Evolutionary conservation across 2,113 vertebrate species (phyloP).

Genomic region (Clarias batrachus): DNA sequence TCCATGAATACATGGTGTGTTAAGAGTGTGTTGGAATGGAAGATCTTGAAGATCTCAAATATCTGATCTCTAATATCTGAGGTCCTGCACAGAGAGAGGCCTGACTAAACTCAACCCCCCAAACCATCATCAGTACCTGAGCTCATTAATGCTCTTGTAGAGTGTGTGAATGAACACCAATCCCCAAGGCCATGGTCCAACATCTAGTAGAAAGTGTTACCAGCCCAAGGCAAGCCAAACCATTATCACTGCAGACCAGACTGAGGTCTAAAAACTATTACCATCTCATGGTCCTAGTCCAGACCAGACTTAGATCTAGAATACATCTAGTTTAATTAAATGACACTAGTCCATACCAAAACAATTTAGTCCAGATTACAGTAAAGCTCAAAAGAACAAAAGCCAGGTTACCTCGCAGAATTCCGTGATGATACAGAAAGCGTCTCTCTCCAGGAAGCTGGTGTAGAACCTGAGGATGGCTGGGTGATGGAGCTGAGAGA

Average conservation of each 20-base stretch:
- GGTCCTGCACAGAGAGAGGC: too few species aligned
- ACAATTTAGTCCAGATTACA: not conserved
- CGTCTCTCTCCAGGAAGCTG: constrained; percentile 79
- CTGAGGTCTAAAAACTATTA: not conserved
- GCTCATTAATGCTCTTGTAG: too few species aligned
- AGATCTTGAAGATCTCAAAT: too few species aligned
- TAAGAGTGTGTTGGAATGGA: too few species aligned
- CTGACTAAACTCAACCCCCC: too few species aligned
- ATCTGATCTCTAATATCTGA: too few species aligned
- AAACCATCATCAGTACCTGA: too few species aligned
- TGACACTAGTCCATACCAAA: too few species aligned
- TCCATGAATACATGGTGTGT: too few species aligned
- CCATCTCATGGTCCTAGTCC: not conserved
- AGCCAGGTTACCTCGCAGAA: constrained; percentile 81
- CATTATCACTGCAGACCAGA: not conserved
- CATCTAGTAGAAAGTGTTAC: too few species aligned
- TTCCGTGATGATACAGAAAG: constrained; percentile 86
- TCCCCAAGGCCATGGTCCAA: too few species aligned
- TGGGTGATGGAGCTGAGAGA: constrained; percentile 82
- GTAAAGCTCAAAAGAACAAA: not conserved
- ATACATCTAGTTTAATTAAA: not conserved
- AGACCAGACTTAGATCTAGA: not conserved
- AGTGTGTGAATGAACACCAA: too few species aligned
- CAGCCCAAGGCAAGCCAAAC: not conserved
- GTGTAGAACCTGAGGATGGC: constrained; percentile 81